A percentile compares a stretch with the other conserved stretches of the same genome.
These are phyloP conservation scores for Pseudomyrmex pallidus DNA, from an alignment of 1,140 invertebrate genomes.

Conservation along the genomic window DNA sequence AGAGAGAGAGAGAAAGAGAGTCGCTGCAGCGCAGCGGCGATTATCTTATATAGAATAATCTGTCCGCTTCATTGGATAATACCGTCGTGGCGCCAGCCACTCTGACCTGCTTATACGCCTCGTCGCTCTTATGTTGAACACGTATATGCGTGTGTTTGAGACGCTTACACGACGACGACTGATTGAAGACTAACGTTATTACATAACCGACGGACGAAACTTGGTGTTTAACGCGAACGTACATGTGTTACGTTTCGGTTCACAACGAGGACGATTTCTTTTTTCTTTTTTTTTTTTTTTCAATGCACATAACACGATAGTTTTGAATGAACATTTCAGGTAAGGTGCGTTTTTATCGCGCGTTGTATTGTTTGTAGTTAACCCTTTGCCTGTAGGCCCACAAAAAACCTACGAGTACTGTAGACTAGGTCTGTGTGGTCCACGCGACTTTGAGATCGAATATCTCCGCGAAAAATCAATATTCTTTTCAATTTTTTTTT, in stretches of 20 bases:
- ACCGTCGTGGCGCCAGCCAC: conserved; percentile 73
- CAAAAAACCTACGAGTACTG: too few species aligned
- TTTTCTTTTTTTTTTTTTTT: conserved; percentile 20
- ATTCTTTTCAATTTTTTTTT: too few species aligned
- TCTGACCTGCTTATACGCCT: conserved; percentile 60
- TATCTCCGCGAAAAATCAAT: too few species aligned
- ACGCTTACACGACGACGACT: conserved; percentile 48
- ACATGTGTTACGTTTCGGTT: conserved; percentile 48
- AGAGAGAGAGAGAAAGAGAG: conserved; percentile 55
- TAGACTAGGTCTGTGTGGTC: too few species aligned
- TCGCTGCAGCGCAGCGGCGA: conserved; percentile 67
- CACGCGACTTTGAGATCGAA: too few species aligned
- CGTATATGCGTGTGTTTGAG: not conserved
- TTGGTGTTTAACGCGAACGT: conserved; percentile 42
- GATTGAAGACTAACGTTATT: conserved; percentile 37
- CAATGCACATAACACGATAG: not conserved
- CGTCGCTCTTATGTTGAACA: conserved; percentile 55
- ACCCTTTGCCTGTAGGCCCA: too few species aligned
- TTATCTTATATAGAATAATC: conserved; percentile 78
- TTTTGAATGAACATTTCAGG: not conserved
- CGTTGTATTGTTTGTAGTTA: not conserved
- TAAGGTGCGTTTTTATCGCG: not conserved
- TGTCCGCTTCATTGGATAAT: conserved; percentile 77
- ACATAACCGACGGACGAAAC: conserved; percentile 16
- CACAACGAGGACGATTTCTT: conserved; percentile 54